Evolutionary conservation across 1,140 invertebrate species (phyloP).

Genomic region (Caligus rogercresseyi): DNA sequence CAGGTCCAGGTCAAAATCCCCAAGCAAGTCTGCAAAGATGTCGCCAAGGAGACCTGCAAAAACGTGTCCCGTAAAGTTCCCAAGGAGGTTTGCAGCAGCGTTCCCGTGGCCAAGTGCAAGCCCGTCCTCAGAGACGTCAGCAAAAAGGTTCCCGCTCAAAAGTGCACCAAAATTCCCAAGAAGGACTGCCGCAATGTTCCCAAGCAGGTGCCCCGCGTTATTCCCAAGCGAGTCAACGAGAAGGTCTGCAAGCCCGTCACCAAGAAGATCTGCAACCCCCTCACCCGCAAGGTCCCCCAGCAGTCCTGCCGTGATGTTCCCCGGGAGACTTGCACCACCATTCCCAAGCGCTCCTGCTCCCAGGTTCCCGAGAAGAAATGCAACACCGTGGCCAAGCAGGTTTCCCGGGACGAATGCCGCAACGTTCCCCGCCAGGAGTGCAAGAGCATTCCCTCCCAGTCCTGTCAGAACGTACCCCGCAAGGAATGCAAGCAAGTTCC

Average conservation of each 20-base stretch:
- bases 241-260: slow-evolving; percentile 6
- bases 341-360: slow-evolving; percentile 6
- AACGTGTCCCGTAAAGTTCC: slow-evolving; percentile 3
- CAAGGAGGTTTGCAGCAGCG: background rate
- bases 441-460: slow-evolving; percentile 7
- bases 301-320: slow-evolving; percentile 15
- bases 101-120: slow-evolving; percentile 1
- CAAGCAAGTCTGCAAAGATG: slow-evolving; percentile 1
- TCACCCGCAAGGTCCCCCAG: slow-evolving; percentile 7
- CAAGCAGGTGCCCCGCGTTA: background rate
- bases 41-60: slow-evolving; percentile 2
- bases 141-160: slow-evolving; percentile 2
- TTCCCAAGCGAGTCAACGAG: background rate
- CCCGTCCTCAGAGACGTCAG: background rate
- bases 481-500: slow-evolving; percentile 8
- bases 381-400: background rate
- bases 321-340: slow-evolving; percentile 1
- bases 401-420: background rate
- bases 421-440: background rate
- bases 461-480: background rate
- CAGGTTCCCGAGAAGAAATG: slow-evolving; percentile 2
- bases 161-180: slow-evolving; percentile 6
- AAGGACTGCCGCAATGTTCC: slow-evolving; percentile 16
- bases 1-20: background rate
- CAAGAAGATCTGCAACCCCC: slow-evolving; percentile 8